Conservation (phyloP, 2,888 invertebrate species). For the Hemistola chrysoprasaria region DNA sequence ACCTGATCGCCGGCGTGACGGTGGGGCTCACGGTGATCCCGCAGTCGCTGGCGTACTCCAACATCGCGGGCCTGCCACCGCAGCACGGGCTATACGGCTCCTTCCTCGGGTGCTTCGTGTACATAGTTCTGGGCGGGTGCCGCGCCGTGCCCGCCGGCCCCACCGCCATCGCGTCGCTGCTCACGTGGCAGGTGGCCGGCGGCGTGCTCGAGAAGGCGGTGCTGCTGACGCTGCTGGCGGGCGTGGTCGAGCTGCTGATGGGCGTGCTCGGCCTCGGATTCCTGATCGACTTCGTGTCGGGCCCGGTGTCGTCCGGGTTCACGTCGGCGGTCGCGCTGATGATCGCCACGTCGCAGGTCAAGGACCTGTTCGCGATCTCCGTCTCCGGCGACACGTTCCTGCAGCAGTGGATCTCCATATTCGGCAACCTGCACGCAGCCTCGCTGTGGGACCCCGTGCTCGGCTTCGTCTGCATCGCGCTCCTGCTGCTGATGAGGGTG, state of each 20-base stretch:
- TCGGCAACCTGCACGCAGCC: constrained; percentile 84
- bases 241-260: constrained; percentile 89
- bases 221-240: constrained; percentile 88
- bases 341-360: constrained; percentile 94
- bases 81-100: constrained; percentile 96
- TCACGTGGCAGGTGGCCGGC: constrained; percentile 90
- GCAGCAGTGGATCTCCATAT: constrained; percentile 89
- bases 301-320: constrained; percentile 94
- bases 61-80: constrained; percentile 89
- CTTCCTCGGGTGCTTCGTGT: constrained; percentile 95
- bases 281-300: constrained; percentile 94
- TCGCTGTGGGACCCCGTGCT: constrained; percentile 88
- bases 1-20: constrained; percentile 94
- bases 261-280: constrained; percentile 92
- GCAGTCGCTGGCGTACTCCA: constrained; percentile 92
- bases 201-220: constrained; percentile 87
- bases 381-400: constrained; percentile 89
- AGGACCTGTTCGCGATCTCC: constrained; percentile 89
- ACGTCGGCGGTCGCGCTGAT: constrained; percentile 95
- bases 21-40: constrained; percentile 97
- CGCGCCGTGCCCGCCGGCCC: constrained; percentile 97
- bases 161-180: constrained; percentile 94
- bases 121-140: constrained; percentile 94
- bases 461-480: constrained; percentile 87
- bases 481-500: constrained; percentile 90